phyloP scores from a whole-genome alignment of 2,113 vertebrate genomes.

The Limnothrissa miodon region DNA sequence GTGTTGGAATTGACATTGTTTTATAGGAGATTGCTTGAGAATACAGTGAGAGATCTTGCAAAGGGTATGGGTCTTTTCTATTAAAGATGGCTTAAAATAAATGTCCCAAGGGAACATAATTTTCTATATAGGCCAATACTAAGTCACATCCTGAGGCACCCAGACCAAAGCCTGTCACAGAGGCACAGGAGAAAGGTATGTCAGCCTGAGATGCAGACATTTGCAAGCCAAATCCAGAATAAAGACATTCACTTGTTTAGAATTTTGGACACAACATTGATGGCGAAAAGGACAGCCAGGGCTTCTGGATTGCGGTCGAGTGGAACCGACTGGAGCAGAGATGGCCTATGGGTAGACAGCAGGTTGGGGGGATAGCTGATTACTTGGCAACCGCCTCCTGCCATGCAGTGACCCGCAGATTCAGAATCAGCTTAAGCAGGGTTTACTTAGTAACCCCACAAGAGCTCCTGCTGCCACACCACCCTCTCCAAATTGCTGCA shows the following conservation, averaged over 20 bases:
- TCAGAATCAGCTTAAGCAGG: not conserved
- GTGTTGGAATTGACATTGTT: not conserved
- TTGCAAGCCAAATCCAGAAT: conserved; percentile 31
- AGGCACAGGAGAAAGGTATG: not conserved
- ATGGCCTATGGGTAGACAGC: conserved; percentile 3
- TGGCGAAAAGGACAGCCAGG: not conserved
- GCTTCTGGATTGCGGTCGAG: conserved; percentile 15
- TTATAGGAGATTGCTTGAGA: not conserved
- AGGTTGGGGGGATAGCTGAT: not conserved
- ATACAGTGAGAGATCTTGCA: not conserved
- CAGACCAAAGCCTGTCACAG: conserved; percentile 18
- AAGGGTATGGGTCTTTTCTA: not conserved
- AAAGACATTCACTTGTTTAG: conserved; percentile 30
- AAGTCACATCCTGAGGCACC: not conserved
- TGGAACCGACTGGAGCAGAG: not conserved
- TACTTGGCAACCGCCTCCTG: too few relatives aligned
- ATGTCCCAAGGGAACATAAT: not conserved
- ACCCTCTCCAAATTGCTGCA: not conserved
- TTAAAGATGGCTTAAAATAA: not conserved
- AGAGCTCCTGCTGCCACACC: not conserved
- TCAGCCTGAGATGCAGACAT: conserved; percentile 15
- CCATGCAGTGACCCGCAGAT: not conserved
- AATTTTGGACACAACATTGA: conserved; percentile 31
- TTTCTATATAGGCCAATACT: not conserved
- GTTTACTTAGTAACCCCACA: not conserved